These are phyloP conservation scores for Vicugna pacos DNA, from an alignment of 2,113 vertebrate genomes.

Conservation along the genomic window DNA sequence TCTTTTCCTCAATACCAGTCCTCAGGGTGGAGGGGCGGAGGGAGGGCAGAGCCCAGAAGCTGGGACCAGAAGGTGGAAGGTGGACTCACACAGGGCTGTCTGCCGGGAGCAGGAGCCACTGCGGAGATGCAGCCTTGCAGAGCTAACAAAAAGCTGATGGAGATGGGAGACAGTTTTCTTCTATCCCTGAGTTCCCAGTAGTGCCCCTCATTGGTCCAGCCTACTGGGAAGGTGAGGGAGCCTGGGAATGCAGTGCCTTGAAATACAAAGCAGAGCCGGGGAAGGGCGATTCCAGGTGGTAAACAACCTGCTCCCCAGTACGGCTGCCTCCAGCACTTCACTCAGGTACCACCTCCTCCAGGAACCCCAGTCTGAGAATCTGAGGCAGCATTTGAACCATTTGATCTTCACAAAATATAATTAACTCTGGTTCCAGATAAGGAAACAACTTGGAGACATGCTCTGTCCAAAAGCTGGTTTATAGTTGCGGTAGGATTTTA, in stretches of 20 bases:
- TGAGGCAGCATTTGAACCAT: neutral
- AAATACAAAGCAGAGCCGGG: neutral
- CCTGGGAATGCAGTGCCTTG: neutral
- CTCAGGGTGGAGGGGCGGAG: neutral
- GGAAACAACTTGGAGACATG: neutral
- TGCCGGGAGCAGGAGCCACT: neutral
- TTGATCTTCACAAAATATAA: neutral
- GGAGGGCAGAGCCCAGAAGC: neutral
- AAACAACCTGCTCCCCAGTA: too few relatives aligned
- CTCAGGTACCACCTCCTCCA: neutral
- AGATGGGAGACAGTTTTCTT: neutral
- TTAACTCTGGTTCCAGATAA: neutral
- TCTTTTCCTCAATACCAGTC: neutral
- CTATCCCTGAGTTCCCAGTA: neutral
- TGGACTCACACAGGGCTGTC: neutral
- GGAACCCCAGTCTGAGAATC: neutral
- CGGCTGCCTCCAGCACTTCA: rapidly evolving
- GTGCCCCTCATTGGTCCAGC: neutral
- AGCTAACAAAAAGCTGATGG: neutral
- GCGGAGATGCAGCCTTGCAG: neutral
- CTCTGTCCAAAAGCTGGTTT: neutral
- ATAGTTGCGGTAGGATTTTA: neutral
- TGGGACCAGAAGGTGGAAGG: neutral
- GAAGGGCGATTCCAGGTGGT: rapidly evolving
- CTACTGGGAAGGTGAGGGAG: neutral